Percentiles rank a stretch among this genome's conserved stretches.
phyloP scores from a whole-genome alignment of 1,140 invertebrate genomes.

The Psilanteris sp. region DNA sequence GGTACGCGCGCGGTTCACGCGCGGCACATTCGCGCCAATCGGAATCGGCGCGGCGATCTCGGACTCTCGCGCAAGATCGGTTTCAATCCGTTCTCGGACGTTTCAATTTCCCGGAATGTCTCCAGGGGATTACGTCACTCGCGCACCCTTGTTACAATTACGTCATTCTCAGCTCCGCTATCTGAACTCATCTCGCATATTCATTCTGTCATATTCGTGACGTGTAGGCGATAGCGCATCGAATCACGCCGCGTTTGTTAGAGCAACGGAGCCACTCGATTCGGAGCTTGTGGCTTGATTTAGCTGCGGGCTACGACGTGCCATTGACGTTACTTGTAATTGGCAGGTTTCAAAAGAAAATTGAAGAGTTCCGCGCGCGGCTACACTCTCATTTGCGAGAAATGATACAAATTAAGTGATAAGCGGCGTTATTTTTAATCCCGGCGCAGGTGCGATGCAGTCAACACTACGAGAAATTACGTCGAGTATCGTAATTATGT shows the following conservation, averaged over 20 bases:
- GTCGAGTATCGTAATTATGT: too few relatives aligned
- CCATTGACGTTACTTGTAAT: conserved; percentile 62
- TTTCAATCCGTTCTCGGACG: conserved; percentile 48
- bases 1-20: too few relatives aligned
- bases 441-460: conserved; percentile 26
- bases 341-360: conserved; percentile 65
- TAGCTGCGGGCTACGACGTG: conserved; percentile 56
- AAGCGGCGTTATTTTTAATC: conserved; percentile 56
- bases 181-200: conserved; percentile 61
- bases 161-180: conserved; percentile 59
- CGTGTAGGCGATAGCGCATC: conserved; percentile 59
- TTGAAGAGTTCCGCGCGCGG: conserved; percentile 59
- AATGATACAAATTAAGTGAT: conserved; percentile 59
- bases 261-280: conserved; percentile 60
- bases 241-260: conserved; percentile 58
- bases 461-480: conserved; percentile 7
- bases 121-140: conserved; percentile 53
- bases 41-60: too few relatives aligned
- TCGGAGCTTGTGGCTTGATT: conserved; percentile 58
- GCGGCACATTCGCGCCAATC: too few relatives aligned
- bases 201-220: conserved; percentile 60
- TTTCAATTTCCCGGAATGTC: conserved; percentile 57
- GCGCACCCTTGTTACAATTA: conserved; percentile 57
- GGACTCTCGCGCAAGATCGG: too few relatives aligned
- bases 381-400: conserved; percentile 54